Evolutionary conservation across 30 jellyfish, hydroid and myxozoan species (phyloP), one percentile per base, ranked within the genome.

Genomic region (Hydra vulgaris): DNA sequence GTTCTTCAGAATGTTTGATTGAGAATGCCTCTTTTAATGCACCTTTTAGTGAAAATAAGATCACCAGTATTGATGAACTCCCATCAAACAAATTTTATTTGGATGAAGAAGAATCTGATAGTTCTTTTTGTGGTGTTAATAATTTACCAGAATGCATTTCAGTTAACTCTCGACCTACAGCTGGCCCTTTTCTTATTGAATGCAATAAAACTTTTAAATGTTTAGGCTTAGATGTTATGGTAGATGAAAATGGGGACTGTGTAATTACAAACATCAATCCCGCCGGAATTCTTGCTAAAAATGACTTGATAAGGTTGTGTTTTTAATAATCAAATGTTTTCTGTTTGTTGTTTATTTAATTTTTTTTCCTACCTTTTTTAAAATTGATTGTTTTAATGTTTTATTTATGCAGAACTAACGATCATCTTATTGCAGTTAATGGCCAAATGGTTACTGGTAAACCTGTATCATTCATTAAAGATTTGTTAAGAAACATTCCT

Each of bases 221-320:
- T 26, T 76, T 94, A 80, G 99, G 99, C 15, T 76, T 94, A 83
- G 88, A 88, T 54, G 96, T 94, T 23, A 78, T 94, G 95, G 80
- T 94, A 71, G 99, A 94, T 76, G 96, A 87, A 79, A 88, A 82
- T 24, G 96, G 96, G 26, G 83, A 74, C 16, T 95, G 95, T 27
- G 56, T 78, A 81, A 84, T 94, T 15, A 81, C 99, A 5, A 96
- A 87, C 56, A 79, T 94, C 20, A 21, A 75, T 22, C 53, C 90
- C 8, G 25, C 94, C n/a, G 96, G 99, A 21, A 77, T 94, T 20
- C 88, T 88, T 0, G 94, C 87, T 8, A 82, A 78, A 25, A 95
- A 88, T 71, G 89, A 93, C 71, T 78, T 78, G 24, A 81, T 92
- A 56, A 82, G 96, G 98, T 92, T 26, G 55, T 95, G 25, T 27